Evolutionary conservation across 2,113 vertebrate species (phyloP), one percentile per base, ranked within the genome.

Genomic region (Chunga burmeisteri): DNA sequence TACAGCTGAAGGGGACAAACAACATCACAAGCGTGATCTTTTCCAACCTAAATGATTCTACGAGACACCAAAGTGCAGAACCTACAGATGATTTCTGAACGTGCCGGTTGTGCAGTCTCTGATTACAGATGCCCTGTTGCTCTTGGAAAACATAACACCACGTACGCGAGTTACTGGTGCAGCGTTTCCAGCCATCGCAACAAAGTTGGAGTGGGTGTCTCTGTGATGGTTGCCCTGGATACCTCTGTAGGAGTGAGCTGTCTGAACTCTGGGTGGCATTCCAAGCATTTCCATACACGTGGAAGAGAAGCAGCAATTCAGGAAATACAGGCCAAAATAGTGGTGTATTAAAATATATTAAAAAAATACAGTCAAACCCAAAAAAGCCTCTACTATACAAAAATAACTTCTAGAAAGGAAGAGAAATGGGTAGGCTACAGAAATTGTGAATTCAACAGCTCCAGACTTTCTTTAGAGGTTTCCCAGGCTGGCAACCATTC

Each of bases 231-330:
- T 96, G 86, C 95, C 93, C 78, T 88, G 94, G 96, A 88, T 95
- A 96, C 94, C 59, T 56, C 61, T 46, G 86, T 91, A 72, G 94
- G 94, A 94, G 93, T 23, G 88, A 87, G 86, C 67, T 90, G 26
- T 70, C 92, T 79, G 94, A 84, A 81, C 70, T 56, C 80, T 49
- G 73, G 92, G 88, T 93, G 87, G 93, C 93, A 95, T 97, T 97
- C 89, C 94, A 55, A 90, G 87, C 74, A 81, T 81, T 95, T 91
- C 70, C 46, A 2, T 25, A 36, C 18, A 70, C 2, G 4, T 30
- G 18, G 5, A 93, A 88, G 47, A 93, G 74, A 58, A 80, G 61
- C 22, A 56, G 81, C 30, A 70, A 66, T 77, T 94, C 40, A 83
- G 70, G 34, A 66, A 66, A 75, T 10, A 62, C 19, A 32, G 34